Evolutionary conservation across 2,797 vertebrate genomes (phyloP), one percentile per base, ranked within the genome.

Genomic region (Myotis daubentonii): DNA sequence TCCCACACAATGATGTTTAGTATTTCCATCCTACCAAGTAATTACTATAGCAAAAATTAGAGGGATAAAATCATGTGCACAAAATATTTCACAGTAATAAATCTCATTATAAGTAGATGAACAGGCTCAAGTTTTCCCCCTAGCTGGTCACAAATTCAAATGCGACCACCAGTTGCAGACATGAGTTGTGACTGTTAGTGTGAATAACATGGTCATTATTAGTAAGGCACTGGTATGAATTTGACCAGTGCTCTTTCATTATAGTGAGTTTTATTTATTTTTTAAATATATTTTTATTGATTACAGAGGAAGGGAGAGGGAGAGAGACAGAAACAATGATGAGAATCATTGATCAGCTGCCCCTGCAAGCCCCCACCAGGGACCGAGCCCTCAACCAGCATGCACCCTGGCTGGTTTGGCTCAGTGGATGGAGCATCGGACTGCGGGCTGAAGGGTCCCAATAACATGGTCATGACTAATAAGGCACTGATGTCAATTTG

Each of bases 1-100:
- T 44, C 22, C 28, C 60, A 66, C 13, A 62, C 5, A 55, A 47
- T 55, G 3, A 68, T 23, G 38, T 90, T 57, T 47, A 41, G 66
- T 57, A 81, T 71, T 85, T 86, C 78, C 47, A 81, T 65, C 38
- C 68, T 88, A 78, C 25, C 41, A 86, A 93, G 30, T 53, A 83
- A 87, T 75, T 41, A 82, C 36, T 36, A 91, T 3, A 91, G 49
- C 87, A 93, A 91, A 94, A 89, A 75, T 12, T 7, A 33, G 5
- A 8, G 81, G 5, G 36, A 2, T 78, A 36, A 22, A 79, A 57
- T 57, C 12, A 20, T 28, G 13, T 75, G 68, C 30, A 85, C 53
- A 93, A 76, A 89, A 70, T 30, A 6, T 76, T 87, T 94, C 25
- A 55, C 25, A 72, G 33, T 22, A 75, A 84, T 92, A 93, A 91